Percentiles rank a stretch among this genome's conserved stretches.
Conservation (phyloP, 2,888 invertebrate genomes). For the Rotaria socialis region DNA sequence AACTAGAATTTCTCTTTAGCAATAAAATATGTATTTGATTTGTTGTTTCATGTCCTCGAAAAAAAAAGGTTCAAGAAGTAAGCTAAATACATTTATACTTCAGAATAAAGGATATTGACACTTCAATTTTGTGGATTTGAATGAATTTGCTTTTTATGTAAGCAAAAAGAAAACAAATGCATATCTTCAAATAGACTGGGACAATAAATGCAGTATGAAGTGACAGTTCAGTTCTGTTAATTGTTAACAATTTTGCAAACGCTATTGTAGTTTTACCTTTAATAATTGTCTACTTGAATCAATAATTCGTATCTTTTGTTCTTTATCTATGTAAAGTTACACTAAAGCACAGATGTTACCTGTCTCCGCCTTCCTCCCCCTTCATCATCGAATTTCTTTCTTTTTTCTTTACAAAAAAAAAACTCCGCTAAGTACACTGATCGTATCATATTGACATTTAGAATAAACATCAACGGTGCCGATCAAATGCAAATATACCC, state of each 20-base stretch:
- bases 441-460: too few relatives aligned
- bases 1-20: not conserved
- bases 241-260: not conserved
- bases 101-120: not conserved
- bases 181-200: not conserved
- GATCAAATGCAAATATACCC: not conserved
- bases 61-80: not conserved
- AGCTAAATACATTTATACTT: not conserved
- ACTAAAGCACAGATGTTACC: not conserved
- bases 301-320: not conserved
- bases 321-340: not conserved
- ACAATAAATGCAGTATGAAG: not conserved
- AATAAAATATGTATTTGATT: not conserved
- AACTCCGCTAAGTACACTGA: too few relatives aligned
- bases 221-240: not conserved
- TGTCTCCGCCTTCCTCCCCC: not conserved
- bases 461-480: not conserved
- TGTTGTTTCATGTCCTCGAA: not conserved
- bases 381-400: not conserved
- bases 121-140: not conserved
- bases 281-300: not conserved
- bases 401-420: not conserved
- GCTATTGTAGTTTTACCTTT: not conserved
- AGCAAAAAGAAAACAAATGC: not conserved
- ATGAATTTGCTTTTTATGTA: not conserved